Evolutionary conservation across 1,140 invertebrate genomes (phyloP).

Genomic region (Brachionus manjavacas): DNA sequence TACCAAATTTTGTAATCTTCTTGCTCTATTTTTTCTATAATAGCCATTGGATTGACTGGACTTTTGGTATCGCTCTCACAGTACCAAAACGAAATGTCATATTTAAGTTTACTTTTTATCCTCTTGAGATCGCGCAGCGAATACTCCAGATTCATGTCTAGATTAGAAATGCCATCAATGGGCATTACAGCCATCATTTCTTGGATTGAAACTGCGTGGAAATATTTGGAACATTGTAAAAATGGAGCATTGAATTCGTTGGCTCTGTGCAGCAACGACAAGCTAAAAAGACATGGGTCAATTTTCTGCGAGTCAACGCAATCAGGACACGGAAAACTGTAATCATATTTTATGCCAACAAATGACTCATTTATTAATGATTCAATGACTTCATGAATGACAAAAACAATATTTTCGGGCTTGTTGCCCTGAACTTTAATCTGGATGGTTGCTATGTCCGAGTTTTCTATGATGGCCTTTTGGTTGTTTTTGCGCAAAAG

Average conservation of each 20-base stretch:
- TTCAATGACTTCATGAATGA: slow-evolving; percentile 55
- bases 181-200: slow-evolving; percentile 52
- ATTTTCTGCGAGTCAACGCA: slow-evolving; percentile 46
- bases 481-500: slow-evolving; percentile 53
- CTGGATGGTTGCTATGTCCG: slow-evolving; percentile 47
- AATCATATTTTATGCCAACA: slow-evolving; percentile 52
- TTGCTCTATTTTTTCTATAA: slow-evolving; percentile 47
- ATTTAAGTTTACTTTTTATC: slow-evolving; percentile 48
- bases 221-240: slow-evolving; percentile 54
- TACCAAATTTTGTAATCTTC: slow-evolving; percentile 12
- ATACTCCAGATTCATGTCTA: slow-evolving; percentile 53
- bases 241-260: slow-evolving; percentile 52
- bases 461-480: slow-evolving; percentile 49
- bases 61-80: slow-evolving; percentile 44
- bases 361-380: slow-evolving; percentile 52
- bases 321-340: slow-evolving; percentile 52
- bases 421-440: slow-evolving; percentile 52
- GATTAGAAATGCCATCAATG: slow-evolving; percentile 48
- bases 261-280: slow-evolving; percentile 49
- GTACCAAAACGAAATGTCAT: slow-evolving; percentile 50
- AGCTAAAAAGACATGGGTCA: slow-evolving; percentile 47
- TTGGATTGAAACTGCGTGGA: slow-evolving; percentile 53
- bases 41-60: slow-evolving; percentile 45
- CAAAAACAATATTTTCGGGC: slow-evolving; percentile 55
- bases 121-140: slow-evolving; percentile 49